phyloP scores from a whole-genome alignment of 2,797 vertebrate genomes.

The Catharus ustulatus region DNA sequence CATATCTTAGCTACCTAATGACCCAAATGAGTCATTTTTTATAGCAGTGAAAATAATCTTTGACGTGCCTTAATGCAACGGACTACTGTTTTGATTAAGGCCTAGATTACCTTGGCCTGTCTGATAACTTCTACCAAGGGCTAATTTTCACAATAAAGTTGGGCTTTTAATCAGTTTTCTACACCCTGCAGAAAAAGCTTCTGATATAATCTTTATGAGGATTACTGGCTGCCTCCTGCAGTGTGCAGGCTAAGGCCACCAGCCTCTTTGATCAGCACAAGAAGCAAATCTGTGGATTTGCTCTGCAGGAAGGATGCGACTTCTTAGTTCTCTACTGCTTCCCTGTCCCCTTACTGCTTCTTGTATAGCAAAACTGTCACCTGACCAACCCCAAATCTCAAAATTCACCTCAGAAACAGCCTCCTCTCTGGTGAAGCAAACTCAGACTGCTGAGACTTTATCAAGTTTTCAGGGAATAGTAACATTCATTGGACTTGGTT shows the following conservation, averaged over 20 bases:
- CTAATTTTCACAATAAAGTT: background rate
- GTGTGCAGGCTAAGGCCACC: background rate
- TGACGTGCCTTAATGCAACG: background rate
- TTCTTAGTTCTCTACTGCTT: background rate
- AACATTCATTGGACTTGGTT: background rate
- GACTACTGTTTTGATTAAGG: background rate
- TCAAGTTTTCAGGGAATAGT: background rate
- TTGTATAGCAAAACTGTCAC: background rate
- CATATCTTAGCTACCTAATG: background rate
- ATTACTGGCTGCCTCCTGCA: background rate
- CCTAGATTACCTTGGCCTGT: background rate
- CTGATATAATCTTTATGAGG: background rate
- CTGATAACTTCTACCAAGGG: background rate
- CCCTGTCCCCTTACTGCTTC: background rate
- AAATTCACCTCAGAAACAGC: background rate
- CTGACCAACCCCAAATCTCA: background rate
- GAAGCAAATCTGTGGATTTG: background rate
- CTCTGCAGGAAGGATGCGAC: background rate
- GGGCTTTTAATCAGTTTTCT: background rate
- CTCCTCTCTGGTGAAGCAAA: background rate
- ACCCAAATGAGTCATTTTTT: background rate
- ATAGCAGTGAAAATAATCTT: background rate
- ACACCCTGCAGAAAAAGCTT: background rate
- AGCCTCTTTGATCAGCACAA: background rate
- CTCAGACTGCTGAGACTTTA: background rate